A percentile compares a stretch with the other conserved stretches of the same genome.
Conservation (phyloP, 2,888 invertebrate genomes). For the Drosophila subsilvestris region DNA sequence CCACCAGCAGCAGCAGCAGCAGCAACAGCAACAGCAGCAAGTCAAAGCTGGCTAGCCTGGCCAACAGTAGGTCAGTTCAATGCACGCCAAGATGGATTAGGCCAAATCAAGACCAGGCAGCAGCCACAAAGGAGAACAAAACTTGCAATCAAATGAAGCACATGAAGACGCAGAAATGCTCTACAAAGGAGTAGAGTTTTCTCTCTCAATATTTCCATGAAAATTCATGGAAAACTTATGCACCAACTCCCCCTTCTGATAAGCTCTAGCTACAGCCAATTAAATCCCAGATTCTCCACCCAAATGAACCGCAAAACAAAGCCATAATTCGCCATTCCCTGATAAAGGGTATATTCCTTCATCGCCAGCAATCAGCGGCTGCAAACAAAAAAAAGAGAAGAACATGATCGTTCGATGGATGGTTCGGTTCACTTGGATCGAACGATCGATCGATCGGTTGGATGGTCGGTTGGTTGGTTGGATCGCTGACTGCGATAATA, state of each 20-base stretch:
- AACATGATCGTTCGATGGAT: conserved; percentile 45
- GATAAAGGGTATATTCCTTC: not conserved
- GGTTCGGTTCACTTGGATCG: conserved; percentile 1
- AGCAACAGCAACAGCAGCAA: conserved; percentile 16
- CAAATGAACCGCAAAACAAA: not conserved
- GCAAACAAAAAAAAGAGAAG: not conserved
- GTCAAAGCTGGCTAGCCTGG: conserved; percentile 36
- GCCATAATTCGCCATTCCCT: not conserved
- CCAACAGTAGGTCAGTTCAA: conserved; percentile 75
- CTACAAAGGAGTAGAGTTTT: not conserved
- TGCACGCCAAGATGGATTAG: conserved; percentile 74
- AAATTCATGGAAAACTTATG: not conserved
- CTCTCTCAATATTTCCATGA: not conserved
- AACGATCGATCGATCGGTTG: conserved; percentile 36
- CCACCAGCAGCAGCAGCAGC: conserved; percentile 20
- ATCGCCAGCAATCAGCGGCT: not conserved
- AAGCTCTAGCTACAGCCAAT: not conserved
- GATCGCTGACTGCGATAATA: conserved; percentile 83
- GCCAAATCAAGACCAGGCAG: conserved; percentile 30
- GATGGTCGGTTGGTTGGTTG: conserved; percentile 31
- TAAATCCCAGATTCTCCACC: too few species aligned
- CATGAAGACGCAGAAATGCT: conserved; percentile 5
- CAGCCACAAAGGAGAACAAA: conserved; percentile 9
- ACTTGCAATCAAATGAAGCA: too few species aligned
- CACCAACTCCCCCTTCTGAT: not conserved